Evolutionary conservation across 2,113 vertebrate genomes (phyloP).

Genomic region (Hystrix cristata): DNA sequence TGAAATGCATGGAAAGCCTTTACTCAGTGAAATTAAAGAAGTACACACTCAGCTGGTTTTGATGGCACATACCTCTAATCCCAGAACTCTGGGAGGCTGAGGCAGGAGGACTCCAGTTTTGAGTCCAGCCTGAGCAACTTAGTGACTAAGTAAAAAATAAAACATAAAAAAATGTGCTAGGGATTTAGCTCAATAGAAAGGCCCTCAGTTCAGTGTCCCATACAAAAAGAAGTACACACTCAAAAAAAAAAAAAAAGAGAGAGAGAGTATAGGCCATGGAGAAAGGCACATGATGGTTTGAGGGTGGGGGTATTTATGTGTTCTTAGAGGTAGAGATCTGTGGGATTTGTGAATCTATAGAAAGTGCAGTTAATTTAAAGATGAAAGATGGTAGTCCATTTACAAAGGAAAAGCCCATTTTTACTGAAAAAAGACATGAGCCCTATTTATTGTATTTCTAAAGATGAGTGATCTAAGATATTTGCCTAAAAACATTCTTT

Average conservation of each 20-base stretch:
- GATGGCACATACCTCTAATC: neutral
- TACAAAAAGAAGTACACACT: neutral
- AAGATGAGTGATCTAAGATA: neutral
- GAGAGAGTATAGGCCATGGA: neutral
- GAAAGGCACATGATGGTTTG: neutral
- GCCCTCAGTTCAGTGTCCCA: neutral
- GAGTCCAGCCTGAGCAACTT: neutral
- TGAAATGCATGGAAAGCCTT: neutral
- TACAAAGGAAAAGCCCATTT: neutral
- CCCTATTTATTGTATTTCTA: neutral
- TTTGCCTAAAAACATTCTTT: neutral
- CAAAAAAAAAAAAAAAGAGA: neutral
- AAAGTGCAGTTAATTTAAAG: neutral
- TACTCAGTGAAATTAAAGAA: neutral
- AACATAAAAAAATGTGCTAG: neutral
- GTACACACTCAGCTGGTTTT: neutral
- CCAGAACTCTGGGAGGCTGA: neutral
- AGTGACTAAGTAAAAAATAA: neutral
- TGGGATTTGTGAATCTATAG: neutral
- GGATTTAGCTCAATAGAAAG: neutral
- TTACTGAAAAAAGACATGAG: neutral
- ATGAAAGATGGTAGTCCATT: neutral
- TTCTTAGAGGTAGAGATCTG: neutral
- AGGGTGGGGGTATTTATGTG: neutral
- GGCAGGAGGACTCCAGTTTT: neutral